phyloP scores from a whole-genome alignment of 2,888 invertebrate species.

The Diarsia mendica region DNA sequence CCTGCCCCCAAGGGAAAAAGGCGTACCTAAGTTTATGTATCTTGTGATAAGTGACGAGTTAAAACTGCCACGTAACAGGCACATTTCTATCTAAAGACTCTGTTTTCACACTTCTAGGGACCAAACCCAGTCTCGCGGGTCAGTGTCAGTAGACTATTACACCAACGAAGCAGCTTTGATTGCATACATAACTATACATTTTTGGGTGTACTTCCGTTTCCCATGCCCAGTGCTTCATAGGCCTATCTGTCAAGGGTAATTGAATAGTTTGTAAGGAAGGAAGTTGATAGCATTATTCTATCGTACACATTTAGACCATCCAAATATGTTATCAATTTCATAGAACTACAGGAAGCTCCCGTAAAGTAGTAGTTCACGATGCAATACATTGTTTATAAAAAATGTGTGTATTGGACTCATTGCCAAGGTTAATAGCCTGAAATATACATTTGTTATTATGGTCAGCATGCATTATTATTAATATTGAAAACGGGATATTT shows the following conservation, averaged over 20 bases:
- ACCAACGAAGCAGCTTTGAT: neutral
- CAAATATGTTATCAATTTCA: slow-evolving; percentile 17
- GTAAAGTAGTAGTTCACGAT: slow-evolving; percentile 1
- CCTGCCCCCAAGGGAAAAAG: too few species aligned
- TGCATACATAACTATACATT: too few species aligned
- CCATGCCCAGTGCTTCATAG: neutral
- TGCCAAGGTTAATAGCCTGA: neutral
- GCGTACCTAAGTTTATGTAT: too few species aligned
- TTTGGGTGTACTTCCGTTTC: neutral
- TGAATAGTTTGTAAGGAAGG: neutral
- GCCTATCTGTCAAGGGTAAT: neutral
- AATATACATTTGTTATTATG: neutral
- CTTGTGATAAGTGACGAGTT: neutral
- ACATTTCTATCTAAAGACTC: neutral
- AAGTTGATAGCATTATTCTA: slow-evolving; percentile 10
- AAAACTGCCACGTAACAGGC: neutral
- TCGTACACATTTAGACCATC: neutral
- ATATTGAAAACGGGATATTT: too few species aligned
- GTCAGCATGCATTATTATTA: too few species aligned
- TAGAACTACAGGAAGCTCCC: slow-evolving; percentile 20
- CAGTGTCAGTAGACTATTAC: neutral
- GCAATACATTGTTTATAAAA: neutral
- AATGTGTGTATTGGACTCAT: neutral
- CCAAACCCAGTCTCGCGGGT: too few species aligned
- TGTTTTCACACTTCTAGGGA: neutral